Conservation (phyloP, 1,140 invertebrate genomes). For the Magallana ariakensis region DNA sequence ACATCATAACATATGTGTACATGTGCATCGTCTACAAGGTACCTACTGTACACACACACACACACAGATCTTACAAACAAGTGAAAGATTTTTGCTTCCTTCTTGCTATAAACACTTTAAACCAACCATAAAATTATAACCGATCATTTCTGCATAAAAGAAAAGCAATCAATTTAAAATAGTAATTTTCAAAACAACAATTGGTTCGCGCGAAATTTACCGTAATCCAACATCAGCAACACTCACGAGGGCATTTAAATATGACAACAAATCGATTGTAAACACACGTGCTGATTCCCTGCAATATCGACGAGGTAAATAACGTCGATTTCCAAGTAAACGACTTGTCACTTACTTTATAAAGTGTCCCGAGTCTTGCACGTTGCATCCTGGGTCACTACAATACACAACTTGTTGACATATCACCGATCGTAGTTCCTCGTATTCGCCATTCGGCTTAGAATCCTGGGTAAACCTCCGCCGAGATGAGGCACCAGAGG, state of each 20-base stretch:
- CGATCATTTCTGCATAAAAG: too few relatives aligned
- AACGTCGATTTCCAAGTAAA: not conserved
- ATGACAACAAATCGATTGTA: constrained; percentile 34
- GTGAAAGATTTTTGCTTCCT: too few relatives aligned
- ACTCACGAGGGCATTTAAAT: constrained; percentile 25
- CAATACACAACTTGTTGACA: constrained; percentile 15
- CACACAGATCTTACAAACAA: too few relatives aligned
- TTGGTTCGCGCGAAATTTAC: constrained; percentile 29
- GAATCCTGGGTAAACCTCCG: constrained; percentile 20
- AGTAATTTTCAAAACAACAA: not conserved
- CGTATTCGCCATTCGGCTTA: constrained; percentile 33
- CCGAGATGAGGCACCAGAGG: constrained; percentile 5
- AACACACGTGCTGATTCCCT: not conserved
- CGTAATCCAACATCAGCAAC: constrained; percentile 29
- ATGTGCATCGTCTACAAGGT: too few relatives aligned
- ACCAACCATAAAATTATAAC: too few relatives aligned
- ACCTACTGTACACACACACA: too few relatives aligned
- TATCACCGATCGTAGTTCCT: constrained; percentile 16
- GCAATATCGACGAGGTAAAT: not conserved
- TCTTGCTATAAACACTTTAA: too few relatives aligned
- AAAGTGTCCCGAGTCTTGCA: not conserved
- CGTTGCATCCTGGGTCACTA: not conserved
- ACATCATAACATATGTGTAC: too few relatives aligned
- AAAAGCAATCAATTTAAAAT: too few relatives aligned
- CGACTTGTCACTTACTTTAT: not conserved